These are phyloP conservation scores for Euplagia quadripunctaria DNA, from an alignment of 2,888 invertebrate genomes.

Conservation along the genomic window DNA sequence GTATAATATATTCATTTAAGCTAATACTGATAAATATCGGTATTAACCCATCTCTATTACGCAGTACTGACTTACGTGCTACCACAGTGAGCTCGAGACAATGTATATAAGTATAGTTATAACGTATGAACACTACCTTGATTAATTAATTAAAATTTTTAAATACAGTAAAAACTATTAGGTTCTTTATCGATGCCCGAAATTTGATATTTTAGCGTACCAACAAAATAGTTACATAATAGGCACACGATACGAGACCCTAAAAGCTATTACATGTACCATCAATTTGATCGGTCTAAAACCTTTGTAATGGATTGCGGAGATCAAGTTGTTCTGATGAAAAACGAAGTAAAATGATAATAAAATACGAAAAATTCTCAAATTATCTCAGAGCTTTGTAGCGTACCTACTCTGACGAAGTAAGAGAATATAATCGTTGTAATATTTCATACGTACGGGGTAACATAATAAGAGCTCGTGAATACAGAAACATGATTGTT, in stretches of 20 bases:
- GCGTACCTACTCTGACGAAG: slow-evolving; percentile 20
- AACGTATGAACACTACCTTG: too few species aligned
- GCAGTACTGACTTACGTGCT: too few species aligned
- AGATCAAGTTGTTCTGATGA: slow-evolving; percentile 4
- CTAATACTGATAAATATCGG: too few species aligned
- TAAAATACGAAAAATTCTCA: slow-evolving; percentile 2
- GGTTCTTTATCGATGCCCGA: neutral
- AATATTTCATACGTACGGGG: slow-evolving; percentile 28
- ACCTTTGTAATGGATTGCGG: slow-evolving; percentile 3
- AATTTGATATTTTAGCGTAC: neutral
- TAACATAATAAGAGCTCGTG: slow-evolving; percentile 35
- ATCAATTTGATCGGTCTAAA: neutral
- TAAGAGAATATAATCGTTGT: slow-evolving; percentile 29
- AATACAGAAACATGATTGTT: slow-evolving; percentile 26
- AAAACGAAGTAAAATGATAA: neutral
- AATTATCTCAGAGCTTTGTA: slow-evolving; percentile 8
- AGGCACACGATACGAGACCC: neutral
- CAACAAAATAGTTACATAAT: neutral
- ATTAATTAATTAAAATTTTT: too few species aligned
- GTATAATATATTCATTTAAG: too few species aligned
- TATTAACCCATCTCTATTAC: too few species aligned
- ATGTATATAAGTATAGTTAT: too few species aligned
- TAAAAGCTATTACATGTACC: slow-evolving; percentile 1
- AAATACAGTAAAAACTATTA: neutral
- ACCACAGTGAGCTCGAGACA: too few species aligned